A percentile compares a stretch with the other conserved stretches of the same genome.
Conservation (phyloP, 2,888 invertebrate genomes). For the Herminia tarsipennalis region DNA sequence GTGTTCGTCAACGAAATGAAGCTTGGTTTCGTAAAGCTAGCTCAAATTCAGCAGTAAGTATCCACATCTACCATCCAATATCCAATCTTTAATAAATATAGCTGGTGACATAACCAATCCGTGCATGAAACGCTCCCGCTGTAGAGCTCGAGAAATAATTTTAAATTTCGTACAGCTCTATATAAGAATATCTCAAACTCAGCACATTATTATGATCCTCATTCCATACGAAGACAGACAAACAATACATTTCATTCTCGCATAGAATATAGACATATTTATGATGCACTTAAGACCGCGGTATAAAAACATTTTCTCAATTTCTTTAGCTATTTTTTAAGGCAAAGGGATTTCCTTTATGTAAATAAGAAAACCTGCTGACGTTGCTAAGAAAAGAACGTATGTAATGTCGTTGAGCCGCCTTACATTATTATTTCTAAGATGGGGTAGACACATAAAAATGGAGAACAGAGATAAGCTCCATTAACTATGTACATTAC, state of each 20-base stretch:
- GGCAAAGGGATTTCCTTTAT: constrained; percentile 39
- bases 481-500: constrained; percentile 34
- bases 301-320: constrained; percentile 34
- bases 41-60: too few species aligned
- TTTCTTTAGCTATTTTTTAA: constrained; percentile 37
- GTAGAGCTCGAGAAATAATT: not conserved
- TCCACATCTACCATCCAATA: too few species aligned
- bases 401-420: constrained; percentile 36
- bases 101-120: not conserved
- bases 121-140: not conserved
- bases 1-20: too few species aligned
- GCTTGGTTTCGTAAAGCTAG: too few species aligned
- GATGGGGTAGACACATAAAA: constrained; percentile 31
- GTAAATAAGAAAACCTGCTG: constrained; percentile 34
- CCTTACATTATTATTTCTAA: constrained; percentile 37
- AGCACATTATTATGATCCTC: not conserved
- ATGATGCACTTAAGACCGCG: constrained; percentile 36
- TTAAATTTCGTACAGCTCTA: not conserved
- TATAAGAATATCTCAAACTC: not conserved
- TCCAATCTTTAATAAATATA: too few species aligned
- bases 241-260: constrained; percentile 28
- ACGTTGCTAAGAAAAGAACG: constrained; percentile 20
- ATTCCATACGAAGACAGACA: constrained; percentile 26
- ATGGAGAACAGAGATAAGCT: constrained; percentile 36
- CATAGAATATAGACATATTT: constrained; percentile 34